phyloP scores from a whole-genome alignment of 2,113 vertebrate genomes.

The Suncus etruscus region DNA sequence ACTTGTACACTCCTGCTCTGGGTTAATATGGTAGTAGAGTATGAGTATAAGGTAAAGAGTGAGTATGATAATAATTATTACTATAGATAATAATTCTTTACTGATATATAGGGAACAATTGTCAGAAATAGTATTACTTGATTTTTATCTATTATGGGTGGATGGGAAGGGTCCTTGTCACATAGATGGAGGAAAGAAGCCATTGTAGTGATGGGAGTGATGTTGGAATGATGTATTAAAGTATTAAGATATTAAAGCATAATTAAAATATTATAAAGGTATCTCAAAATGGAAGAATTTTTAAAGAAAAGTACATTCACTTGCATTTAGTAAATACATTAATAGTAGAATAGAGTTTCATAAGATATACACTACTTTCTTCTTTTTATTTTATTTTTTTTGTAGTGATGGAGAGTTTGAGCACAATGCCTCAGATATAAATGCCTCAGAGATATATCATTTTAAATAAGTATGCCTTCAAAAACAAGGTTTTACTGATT shows the following conservation, averaged over 20 bases:
- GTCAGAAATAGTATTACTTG: background rate
- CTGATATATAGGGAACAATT: background rate
- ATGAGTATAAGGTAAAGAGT: background rate
- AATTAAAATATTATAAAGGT: too few relatives aligned
- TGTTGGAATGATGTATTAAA: too few relatives aligned
- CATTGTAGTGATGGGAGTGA: too few relatives aligned
- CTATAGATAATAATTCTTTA: background rate
- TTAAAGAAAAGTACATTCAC: background rate
- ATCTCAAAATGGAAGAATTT: too few relatives aligned
- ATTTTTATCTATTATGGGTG: background rate
- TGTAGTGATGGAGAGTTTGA: too few relatives aligned
- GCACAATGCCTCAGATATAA: background rate
- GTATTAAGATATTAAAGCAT: too few relatives aligned
- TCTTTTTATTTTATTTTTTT: too few relatives aligned
- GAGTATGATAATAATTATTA: too few relatives aligned
- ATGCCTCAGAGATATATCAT: background rate
- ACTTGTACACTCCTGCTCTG: background rate
- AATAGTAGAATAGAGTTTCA: background rate
- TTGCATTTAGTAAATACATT: background rate
- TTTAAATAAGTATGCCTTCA: background rate
- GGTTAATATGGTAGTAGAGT: background rate
- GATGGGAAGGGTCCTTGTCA: too few relatives aligned
- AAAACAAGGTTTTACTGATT: background rate
- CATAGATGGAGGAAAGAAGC: too few relatives aligned
- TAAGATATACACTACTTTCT: background rate